These are phyloP conservation scores for Thamnophis sirtalis DNA, from an alignment of 2,113 vertebrate genomes.

Conservation along the genomic window DNA sequence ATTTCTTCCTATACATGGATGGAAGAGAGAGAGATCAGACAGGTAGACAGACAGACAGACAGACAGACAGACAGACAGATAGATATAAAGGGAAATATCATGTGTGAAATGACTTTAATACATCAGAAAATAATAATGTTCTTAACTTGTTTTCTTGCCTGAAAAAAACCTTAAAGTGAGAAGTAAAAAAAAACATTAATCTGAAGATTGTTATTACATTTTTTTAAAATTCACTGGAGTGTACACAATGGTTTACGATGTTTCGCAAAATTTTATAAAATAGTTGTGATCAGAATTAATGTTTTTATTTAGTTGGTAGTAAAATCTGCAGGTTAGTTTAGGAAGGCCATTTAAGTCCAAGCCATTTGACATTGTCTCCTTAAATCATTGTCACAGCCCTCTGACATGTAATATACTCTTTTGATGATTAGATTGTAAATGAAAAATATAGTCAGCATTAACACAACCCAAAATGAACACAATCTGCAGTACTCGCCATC, in stretches of 20 bases:
- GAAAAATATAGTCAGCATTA: constrained; percentile 54
- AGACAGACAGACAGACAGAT: not conserved
- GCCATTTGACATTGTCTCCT: constrained; percentile 52
- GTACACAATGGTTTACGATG: constrained; percentile 41
- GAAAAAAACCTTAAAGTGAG: not conserved
- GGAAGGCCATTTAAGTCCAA: constrained; percentile 51
- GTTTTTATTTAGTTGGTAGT: constrained; percentile 54
- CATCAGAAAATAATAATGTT: not conserved
- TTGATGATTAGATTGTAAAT: constrained; percentile 63
- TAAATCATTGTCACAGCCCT: constrained; percentile 51
- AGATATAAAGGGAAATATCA: not conserved
- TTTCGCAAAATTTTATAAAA: constrained; percentile 53
- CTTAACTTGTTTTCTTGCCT: not conserved
- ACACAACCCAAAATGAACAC: constrained; percentile 38
- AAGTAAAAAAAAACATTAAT: constrained; percentile 4
- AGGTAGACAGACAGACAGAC: not conserved
- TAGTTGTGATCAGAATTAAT: constrained; percentile 51
- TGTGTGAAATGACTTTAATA: not conserved
- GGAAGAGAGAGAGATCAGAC: not conserved
- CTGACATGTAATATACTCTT: constrained; percentile 38
- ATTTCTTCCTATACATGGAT: not conserved
- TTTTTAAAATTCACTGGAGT: constrained; percentile 31
- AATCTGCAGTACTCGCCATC: constrained; percentile 36
- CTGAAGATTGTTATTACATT: constrained; percentile 29
- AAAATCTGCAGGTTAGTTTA: constrained; percentile 56